These are phyloP conservation scores for Ceratosolen solmsi DNA, from an alignment of 1,140 invertebrate genomes.

Conservation along the genomic window DNA sequence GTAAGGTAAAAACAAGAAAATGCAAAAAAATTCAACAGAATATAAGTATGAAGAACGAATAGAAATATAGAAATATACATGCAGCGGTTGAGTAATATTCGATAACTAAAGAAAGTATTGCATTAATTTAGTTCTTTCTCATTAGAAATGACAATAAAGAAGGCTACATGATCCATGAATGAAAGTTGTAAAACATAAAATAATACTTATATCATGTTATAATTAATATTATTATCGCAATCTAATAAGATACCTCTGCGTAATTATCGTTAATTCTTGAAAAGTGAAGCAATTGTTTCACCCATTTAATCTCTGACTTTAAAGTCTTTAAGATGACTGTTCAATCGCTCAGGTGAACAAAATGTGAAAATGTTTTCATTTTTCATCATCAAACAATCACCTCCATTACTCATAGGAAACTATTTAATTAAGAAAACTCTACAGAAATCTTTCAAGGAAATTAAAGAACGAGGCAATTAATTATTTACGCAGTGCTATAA, in stretches of 20 bases:
- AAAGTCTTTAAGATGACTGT: background rate
- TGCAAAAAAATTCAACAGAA: background rate
- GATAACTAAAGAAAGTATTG: background rate
- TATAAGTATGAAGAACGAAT: background rate
- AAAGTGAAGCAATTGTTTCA: background rate
- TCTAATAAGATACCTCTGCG: slow-evolving; percentile 23
- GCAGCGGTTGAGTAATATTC: background rate
- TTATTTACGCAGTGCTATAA: background rate
- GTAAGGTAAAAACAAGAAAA: background rate
- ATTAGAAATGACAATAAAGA: slow-evolving; percentile 41
- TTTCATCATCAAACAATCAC: background rate
- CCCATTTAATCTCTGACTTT: background rate
- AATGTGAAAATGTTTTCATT: background rate
- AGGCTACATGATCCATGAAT: background rate
- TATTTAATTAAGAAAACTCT: background rate
- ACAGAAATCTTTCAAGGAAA: slow-evolving; percentile 4
- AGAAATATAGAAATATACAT: background rate
- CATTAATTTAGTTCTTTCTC: slow-evolving; percentile 29
- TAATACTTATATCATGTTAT: slow-evolving; percentile 28
- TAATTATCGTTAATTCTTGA: background rate
- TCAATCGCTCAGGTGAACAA: background rate
- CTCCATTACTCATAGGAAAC: background rate
- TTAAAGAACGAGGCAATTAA: slow-evolving; percentile 1
- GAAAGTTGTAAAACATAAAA: slow-evolving; percentile 37
- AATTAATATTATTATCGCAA: slow-evolving; percentile 48